Base-by-base conservation (phyloP, 2,888 invertebrate species). In the Cyclophora albipunctata region DNA sequence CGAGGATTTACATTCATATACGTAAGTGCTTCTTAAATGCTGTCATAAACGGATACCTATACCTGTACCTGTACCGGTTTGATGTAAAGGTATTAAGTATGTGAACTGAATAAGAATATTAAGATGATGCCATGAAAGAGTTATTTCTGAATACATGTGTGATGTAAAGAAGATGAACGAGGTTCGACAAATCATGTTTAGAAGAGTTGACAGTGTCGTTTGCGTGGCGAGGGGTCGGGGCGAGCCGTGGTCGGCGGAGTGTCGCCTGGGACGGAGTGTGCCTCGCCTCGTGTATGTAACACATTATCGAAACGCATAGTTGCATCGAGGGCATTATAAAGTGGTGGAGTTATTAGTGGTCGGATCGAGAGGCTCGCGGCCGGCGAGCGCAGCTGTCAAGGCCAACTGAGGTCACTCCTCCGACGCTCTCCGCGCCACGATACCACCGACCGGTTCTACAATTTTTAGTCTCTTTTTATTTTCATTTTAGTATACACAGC, bases 401-500 rank as follows among this genome's bases (percentile, higher is more conserved):
- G 87, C 87, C 87, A 88, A 83, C 75, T 69, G 86, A 84, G 87
- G 87, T 88, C 87, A 88, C 75, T 88, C 84, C 85, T 72, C 87
- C 85, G 83, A 81, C 84, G 84, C 83, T 83, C 84, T 83, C 82
- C 75, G 73, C 78, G 80, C 83, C 80, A 79, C 81, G 80, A 77
- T 83, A 76, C 80, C 78, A 73, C 75, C 62, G 84, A 87, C 87
- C 87, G 87, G 88, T 87, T 87, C 81, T 81, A 85, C 81, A 79
- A 86, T 85, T 86, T 87, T 88, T 84, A 84, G 82, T 82, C 76
- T 81, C 81, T 85, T 87, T 85, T 87, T 87, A 85, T 87, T 88
- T 86, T 87, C 86, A 84, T 88, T 88, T 86, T 87, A 85, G 86
- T 87, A 84, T 85, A 85, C 83, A 84, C 81, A 81, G 80, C 78